Evolutionary conservation across 2,888 invertebrate genomes (phyloP).

Genomic region (Drosophila parthenogenetica): DNA sequence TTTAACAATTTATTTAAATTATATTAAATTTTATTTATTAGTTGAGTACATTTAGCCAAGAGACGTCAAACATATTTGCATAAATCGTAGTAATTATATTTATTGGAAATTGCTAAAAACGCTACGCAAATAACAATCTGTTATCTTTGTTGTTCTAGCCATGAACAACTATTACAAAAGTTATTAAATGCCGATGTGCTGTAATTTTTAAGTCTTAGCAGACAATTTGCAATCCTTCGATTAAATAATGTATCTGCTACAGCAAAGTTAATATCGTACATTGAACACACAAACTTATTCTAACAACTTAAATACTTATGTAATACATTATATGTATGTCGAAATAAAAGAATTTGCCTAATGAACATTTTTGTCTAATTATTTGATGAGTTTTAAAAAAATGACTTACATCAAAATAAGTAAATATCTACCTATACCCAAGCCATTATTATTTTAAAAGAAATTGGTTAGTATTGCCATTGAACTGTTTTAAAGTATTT

Average conservation of each 20-base stretch:
- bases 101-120: slow-evolving; percentile 42
- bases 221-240: slow-evolving; percentile 15
- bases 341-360: slow-evolving; percentile 13
- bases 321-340: slow-evolving; percentile 10
- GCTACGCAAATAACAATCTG: slow-evolving; percentile 39
- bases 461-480: no score
- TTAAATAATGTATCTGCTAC: slow-evolving; percentile 47
- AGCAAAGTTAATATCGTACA: slow-evolving; percentile 40
- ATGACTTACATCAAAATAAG: no score
- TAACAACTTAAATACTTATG: slow-evolving; percentile 42
- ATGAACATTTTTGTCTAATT: not conserved
- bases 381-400: no score
- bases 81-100: slow-evolving; percentile 41
- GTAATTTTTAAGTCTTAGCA: slow-evolving; percentile 33
- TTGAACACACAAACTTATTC: slow-evolving; percentile 35
- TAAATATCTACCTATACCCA: no score
- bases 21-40: slow-evolving; percentile 25
- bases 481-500: no score
- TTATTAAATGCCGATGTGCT: slow-evolving; percentile 31
- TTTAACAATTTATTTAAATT: slow-evolving; percentile 55
- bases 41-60: slow-evolving; percentile 55
- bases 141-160: slow-evolving; percentile 26
- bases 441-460: no score
- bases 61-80: slow-evolving; percentile 45
- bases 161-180: slow-evolving; percentile 21